Conservation (phyloP, 2,113 vertebrate genomes). For the Gymnorhina tibicen region DNA sequence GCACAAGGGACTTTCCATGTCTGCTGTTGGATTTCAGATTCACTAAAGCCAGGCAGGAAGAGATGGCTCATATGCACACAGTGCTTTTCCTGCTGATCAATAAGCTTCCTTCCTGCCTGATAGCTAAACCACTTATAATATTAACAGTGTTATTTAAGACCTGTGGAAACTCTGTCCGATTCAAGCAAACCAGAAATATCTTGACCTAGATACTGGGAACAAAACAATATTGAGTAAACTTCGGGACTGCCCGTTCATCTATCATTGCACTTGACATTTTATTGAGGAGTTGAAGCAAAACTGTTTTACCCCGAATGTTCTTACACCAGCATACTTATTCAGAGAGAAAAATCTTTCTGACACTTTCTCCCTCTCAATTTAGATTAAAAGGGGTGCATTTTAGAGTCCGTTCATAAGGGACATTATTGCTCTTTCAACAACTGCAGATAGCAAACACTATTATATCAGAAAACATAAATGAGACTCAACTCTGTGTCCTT, state of each 20-base stretch:
- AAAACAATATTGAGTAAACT: constrained; percentile 14
- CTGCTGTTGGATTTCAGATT: background rate
- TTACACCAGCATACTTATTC: background rate
- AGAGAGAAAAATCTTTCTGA: background rate
- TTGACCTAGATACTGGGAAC: constrained; percentile 66
- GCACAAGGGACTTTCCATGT: background rate
- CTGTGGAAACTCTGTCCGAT: constrained; percentile 31
- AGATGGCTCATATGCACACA: constrained; percentile 30
- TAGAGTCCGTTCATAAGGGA: background rate
- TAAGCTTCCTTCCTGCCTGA: constrained; percentile 57
- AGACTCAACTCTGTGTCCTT: background rate
- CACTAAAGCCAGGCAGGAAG: constrained; percentile 16
- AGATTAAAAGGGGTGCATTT: background rate
- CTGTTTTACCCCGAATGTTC: background rate
- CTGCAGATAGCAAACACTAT: background rate
- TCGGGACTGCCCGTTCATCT: background rate
- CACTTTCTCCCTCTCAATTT: background rate
- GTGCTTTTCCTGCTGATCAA: constrained; percentile 55
- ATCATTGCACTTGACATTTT: background rate
- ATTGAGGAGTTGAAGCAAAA: background rate
- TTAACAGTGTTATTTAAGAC: constrained; percentile 54
- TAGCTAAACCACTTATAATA: constrained; percentile 43
- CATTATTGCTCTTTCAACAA: background rate
- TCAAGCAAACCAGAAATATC: constrained; percentile 50
- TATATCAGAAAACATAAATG: background rate